Evolutionary conservation across 2,888 invertebrate species (phyloP), one percentile per base, ranked within the genome.

Genomic region (Agrotis ipsilon): DNA sequence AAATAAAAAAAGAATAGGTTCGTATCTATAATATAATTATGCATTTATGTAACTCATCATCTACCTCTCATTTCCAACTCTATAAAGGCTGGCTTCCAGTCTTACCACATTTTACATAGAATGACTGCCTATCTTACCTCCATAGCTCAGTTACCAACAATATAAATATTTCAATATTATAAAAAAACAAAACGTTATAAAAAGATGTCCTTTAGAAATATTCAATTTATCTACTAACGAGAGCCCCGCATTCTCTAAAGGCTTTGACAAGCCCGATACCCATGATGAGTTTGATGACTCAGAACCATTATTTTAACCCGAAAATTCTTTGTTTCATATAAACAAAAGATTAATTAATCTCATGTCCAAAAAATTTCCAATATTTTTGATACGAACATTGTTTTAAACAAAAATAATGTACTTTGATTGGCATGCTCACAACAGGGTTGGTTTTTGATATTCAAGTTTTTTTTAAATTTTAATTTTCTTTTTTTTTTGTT

Each of bases 341-440:
- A 58, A 72, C 66, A 82, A 81, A 81, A 62, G 78, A 55, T 76
- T 76, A 59, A 81, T 78, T 81, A 77, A 64, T 60, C 73, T 11
- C 55, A 43, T 46, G 55, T 60, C 62, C 21, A 77, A 81, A 78
- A 49, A 18, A 45, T 46, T 11, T 49, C 59, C 58, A 60, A 81
- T 81, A 78, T 63, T 71, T 76, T 68, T 62, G 0, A 32, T 18
- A 27, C 7, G 27, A 62, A 69, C 55, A 57, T 62, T 51, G 39
- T 75, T 75, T 59, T 24, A 6, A 16, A 24, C 11, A 32, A 54
- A 58, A 52, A 21, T 14, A 4, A 24, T 54, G 48, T 67, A 49
- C 43, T 81, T 70, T 78, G 81, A 78, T 81, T 66, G 78, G 51
- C 72, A 81, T 27, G 71, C 48, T 70, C 48, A 21, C 57, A 64